Base-by-base conservation (phyloP, 1,140 invertebrate species). In the Drosophila athabasca region DNA sequence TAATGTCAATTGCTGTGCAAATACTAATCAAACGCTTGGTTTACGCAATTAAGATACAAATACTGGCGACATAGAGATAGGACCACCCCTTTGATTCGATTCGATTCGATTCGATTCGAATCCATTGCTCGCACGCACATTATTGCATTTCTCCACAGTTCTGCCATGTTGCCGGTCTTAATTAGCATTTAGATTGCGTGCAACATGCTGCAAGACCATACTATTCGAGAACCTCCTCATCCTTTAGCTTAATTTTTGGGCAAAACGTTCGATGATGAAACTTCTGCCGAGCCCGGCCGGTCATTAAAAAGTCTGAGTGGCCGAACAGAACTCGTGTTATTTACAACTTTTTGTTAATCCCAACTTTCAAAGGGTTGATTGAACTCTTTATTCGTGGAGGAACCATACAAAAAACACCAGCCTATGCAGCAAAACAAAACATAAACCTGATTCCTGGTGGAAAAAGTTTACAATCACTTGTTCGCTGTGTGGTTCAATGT, bases 1-100 rank as follows among this genome's bases (percentile, higher is more conserved):
- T 88, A 76, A 87, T 87, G 82, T 88, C 82, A 87, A 87, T 78
- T 88, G 82, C 66, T 87, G 76, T 62, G 83, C 79, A 87, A 87
- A 87, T 79, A 87, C 64, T 75, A 87, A 87, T 87, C 83, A 87
- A 87, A 79, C 65, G 79, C 67, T 89, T 83, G 83, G 67, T 65
- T 87, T 83, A 76, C 67, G 83, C 83, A 87, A 87, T 88, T 87
- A 87, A 76, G 76, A 59, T 43, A 58, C 64, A 88, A 87, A 82
- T 51, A 75, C 66, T 13, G 41, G 51, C 22, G 15, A 22, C 11
- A 17, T 26, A 53, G 29, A 53, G 17, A 17, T 19, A 9, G 15
- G 31, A 9, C 46, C 50, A n/a, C 68, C 50, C 51, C 60, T 52
- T n/a, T 26, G 45, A 59, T 52, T 22, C 57, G 45, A 59, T 52